Evolutionary conservation across 2,113 vertebrate genomes (phyloP), one percentile per base, ranked within the genome.

Genomic region (Elachura formosa): DNA sequence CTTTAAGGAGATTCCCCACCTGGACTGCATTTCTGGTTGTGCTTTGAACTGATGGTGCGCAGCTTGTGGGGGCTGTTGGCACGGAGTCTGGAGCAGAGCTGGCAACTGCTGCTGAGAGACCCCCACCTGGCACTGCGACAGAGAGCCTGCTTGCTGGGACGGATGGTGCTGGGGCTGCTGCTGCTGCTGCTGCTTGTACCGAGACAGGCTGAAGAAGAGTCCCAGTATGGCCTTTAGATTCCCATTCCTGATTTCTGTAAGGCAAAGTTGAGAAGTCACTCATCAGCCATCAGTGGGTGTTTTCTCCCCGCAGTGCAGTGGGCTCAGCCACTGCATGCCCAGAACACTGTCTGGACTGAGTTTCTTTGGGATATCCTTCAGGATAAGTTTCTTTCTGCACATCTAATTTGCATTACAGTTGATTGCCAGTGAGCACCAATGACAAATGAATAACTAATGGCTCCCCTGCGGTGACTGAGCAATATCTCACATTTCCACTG

Each of bases 181-280:
- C 16, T 98, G 98, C 16, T 98, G 98, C 92, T 99, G 99, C 95
- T 99, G 99, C 95, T 99, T 99, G 98, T 99, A 99, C 6, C 99
- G 98, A 22, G 99, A 99, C 54, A 99, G 97, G 94, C 99, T 99
- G 97, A 99, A 99, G 98, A 99, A 99, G 87, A 99, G 99, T 92
- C 99, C 99, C 94, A 99, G 96, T 94, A 99, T 99, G 94, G 99
- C 99, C 98, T 99, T 99, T 89, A 99, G 98, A 98, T 99, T 99
- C 72, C 99, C 99, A 99, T 99, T 99, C 49, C 99, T 98, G 95
- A 99, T 99, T 97, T 99, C 99, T 99, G 98, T 2, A 98, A 98
- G 91, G 95, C 92, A 98, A 96, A 2, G 28, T 20, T 16, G 28
- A 93, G 59, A 94, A 95, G 76, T 92, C 40, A 61, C 52, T 76